Percentiles rank a stretch among this genome's conserved stretches.
phyloP scores from a whole-genome alignment of 2,888 invertebrate genomes.

The Heliconius charithonia region DNA sequence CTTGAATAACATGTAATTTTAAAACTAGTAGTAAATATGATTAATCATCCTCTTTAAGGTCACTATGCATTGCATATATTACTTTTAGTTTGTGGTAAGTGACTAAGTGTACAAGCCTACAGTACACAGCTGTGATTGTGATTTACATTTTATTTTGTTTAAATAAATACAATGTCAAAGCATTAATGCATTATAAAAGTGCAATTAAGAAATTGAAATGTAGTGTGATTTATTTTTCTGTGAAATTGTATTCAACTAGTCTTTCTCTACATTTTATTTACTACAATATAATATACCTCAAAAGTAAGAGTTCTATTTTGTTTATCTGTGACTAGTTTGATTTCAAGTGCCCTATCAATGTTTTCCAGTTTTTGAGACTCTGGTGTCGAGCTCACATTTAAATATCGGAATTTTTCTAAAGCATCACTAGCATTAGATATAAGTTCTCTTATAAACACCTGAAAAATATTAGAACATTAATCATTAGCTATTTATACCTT shows the following conservation, averaged over 20 bases:
- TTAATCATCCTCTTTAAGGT: too few species aligned
- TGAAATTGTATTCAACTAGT: too few species aligned
- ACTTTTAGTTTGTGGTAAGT: too few species aligned
- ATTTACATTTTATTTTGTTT: not conserved
- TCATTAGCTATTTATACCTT: not conserved
- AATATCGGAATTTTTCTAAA: slow-evolving; percentile 95
- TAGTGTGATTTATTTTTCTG: too few species aligned
- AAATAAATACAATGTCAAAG: too few species aligned
- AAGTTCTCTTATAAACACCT: slow-evolving; percentile 97
- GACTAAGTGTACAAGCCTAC: too few species aligned
- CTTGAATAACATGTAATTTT: too few species aligned
- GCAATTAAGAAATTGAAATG: too few species aligned
- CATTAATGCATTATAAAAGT: too few species aligned
- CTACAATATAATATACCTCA: slow-evolving; percentile 83
- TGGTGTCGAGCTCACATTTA: slow-evolving; percentile 84
- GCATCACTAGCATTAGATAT: slow-evolving; percentile 99
- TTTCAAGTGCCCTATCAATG: slow-evolving; percentile 89
- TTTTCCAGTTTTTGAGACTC: slow-evolving; percentile 80
- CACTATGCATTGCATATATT: too few species aligned
- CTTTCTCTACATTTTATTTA: not conserved
- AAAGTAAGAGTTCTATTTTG: slow-evolving; percentile 92
- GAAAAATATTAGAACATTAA: slow-evolving; percentile 45
- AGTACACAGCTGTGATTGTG: not conserved
- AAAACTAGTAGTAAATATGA: too few species aligned
- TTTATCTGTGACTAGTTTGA: slow-evolving; percentile 94